These are phyloP conservation scores for Morpho helenor DNA, from an alignment of 2,888 invertebrate species.

Conservation along the genomic window DNA sequence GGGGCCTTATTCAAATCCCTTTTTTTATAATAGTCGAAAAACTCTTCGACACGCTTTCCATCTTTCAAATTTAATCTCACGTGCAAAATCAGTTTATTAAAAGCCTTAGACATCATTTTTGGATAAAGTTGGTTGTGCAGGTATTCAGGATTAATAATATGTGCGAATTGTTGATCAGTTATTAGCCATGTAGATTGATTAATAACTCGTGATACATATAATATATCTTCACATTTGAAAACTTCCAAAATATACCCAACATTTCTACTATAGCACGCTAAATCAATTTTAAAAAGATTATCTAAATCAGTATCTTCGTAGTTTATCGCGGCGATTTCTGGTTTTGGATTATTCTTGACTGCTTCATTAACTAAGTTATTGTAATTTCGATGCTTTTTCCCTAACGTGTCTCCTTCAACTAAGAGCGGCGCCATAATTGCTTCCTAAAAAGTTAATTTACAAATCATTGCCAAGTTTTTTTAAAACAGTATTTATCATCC, in stretches of 20 bases:
- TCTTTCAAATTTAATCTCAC: slow-evolving; percentile 52
- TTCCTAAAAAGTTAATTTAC: slow-evolving; percentile 23
- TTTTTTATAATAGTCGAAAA: slow-evolving; percentile 47
- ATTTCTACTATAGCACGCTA: slow-evolving; percentile 45
- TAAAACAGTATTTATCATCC: too few species aligned
- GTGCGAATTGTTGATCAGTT: slow-evolving; percentile 46
- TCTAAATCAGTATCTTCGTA: slow-evolving; percentile 41
- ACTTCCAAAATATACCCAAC: slow-evolving; percentile 48
- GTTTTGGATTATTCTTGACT: slow-evolving; percentile 24
- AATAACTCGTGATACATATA: slow-evolving; percentile 54
- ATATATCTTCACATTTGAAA: slow-evolving; percentile 49
- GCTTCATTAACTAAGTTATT: slow-evolving; percentile 41
- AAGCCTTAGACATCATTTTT: slow-evolving; percentile 49
- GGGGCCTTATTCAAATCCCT: slow-evolving; percentile 33
- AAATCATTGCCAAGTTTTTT: neutral
- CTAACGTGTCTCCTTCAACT: slow-evolving; percentile 43
- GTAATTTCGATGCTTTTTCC: slow-evolving; percentile 45
- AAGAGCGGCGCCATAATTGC: slow-evolving; percentile 45
- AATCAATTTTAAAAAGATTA: slow-evolving; percentile 52
- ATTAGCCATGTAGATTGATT: slow-evolving; percentile 53
- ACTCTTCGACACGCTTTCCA: slow-evolving; percentile 47
- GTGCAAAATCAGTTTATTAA: slow-evolving; percentile 47
- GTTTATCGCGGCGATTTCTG: slow-evolving; percentile 31
- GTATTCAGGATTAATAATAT: slow-evolving; percentile 56
- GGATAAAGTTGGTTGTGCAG: slow-evolving; percentile 46